Percentiles rank a stretch among this genome's conserved stretches.
These are phyloP conservation scores for Notarius lentiginosus DNA, from an alignment of 2,113 vertebrate species.

Conservation along the genomic window DNA sequence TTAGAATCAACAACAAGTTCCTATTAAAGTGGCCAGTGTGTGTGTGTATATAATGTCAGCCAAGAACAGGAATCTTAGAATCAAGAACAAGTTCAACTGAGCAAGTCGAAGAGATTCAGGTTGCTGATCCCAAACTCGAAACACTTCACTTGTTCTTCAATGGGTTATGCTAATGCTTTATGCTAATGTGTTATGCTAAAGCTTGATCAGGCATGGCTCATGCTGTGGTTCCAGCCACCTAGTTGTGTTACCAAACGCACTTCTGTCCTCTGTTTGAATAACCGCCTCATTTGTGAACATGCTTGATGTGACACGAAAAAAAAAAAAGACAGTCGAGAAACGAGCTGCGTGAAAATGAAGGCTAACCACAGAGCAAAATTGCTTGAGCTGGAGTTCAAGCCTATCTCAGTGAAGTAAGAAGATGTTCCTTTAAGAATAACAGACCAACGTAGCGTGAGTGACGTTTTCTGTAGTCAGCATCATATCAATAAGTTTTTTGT, in stretches of 20 bases:
- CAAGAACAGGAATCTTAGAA: too few relatives aligned
- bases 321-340: not conserved
- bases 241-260: slow-evolving; percentile 4
- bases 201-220: not conserved
- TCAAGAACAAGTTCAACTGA: not conserved
- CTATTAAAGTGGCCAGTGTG: too few relatives aligned
- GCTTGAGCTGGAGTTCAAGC: not conserved
- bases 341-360: not conserved
- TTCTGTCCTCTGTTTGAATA: not conserved
- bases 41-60: too few relatives aligned
- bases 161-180: not conserved
- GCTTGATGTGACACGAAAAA: not conserved
- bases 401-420: not conserved
- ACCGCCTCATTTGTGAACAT: not conserved
- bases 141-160: not conserved
- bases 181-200: not conserved
- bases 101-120: not conserved
- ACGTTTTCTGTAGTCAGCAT: not conserved
- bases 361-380: not conserved
- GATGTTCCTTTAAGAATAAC: slow-evolving; percentile 15
- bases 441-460: not conserved
- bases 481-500: slow-evolving; percentile 7
- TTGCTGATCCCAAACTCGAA: not conserved
- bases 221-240: not conserved
- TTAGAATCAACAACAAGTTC: too few relatives aligned